phyloP scores from a whole-genome alignment of 92 coral and sea anemone species.

The Porites rus region DNA sequence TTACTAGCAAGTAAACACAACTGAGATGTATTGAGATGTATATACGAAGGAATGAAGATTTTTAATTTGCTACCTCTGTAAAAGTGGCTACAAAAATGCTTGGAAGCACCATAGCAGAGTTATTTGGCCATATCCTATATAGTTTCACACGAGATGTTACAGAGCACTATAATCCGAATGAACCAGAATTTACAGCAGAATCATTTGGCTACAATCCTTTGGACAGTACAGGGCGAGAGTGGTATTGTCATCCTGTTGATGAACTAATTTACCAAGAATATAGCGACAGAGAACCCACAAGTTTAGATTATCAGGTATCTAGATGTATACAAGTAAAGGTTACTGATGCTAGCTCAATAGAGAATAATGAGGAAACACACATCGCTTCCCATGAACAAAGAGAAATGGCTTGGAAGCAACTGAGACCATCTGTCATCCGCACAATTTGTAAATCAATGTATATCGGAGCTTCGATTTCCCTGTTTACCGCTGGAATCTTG shows the following conservation, averaged over 20 bases:
- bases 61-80: neutral
- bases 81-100: neutral
- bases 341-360: neutral
- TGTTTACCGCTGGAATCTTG: slow-evolving; percentile 7
- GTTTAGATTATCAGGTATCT: neutral
- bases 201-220: slow-evolving; percentile 7
- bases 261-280: slow-evolving; percentile 15
- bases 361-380: slow-evolving; percentile 4
- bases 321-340: neutral
- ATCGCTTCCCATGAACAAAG: neutral
- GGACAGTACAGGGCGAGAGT: slow-evolving; percentile 19
- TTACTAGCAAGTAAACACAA: no score
- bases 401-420: slow-evolving; percentile 37
- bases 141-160: neutral
- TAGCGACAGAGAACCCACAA: slow-evolving; percentile 16
- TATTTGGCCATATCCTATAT: neutral
- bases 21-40: no score
- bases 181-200: neutral
- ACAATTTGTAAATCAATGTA: slow-evolving; percentile 22
- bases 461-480: slow-evolving; percentile 5
- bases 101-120: neutral
- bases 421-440: slow-evolving; percentile 19
- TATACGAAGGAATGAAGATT: neutral
- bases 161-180: neutral
- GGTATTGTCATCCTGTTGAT: slow-evolving; percentile 30